These are phyloP conservation scores for Actinemys pallida DNA, from an alignment of 2,113 vertebrate species.

Conservation along the genomic window DNA sequence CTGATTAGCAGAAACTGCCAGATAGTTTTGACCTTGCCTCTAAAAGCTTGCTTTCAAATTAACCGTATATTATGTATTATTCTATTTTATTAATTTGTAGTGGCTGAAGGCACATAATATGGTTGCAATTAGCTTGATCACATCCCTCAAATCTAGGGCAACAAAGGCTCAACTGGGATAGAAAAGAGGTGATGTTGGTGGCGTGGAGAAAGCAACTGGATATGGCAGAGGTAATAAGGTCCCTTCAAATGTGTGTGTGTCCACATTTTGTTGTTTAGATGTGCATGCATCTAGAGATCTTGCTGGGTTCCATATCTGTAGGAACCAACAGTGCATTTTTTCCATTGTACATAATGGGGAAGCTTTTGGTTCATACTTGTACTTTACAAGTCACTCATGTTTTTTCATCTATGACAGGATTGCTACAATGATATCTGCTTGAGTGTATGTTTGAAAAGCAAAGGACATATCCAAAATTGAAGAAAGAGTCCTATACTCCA, in stretches of 20 bases:
- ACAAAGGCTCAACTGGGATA: not conserved
- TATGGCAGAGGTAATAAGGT: not conserved
- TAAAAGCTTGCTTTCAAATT: no score
- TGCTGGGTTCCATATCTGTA: not conserved
- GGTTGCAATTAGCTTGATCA: no score
- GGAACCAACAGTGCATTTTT: fast-evolving
- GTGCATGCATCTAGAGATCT: not conserved
- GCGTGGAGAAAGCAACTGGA: not conserved
- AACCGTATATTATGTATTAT: no score
- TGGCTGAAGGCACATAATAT: no score
- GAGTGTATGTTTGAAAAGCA: not conserved
- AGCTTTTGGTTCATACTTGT: fast-evolving
- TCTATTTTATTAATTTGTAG: no score
- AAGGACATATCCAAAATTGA: not conserved
- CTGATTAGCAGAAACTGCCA: no score
- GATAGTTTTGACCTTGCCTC: no score
- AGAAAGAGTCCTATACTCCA: not conserved
- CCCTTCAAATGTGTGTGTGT: not conserved
- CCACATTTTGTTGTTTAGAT: not conserved
- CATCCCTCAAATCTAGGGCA: no score
- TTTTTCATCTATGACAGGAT: fast-evolving
- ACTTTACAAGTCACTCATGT: not conserved
- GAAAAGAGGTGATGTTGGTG: not conserved
- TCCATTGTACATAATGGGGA: not conserved
- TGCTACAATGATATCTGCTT: not conserved